Percentiles rank a stretch among this genome's conserved stretches.
These are phyloP conservation scores for Neocrepidodera transversa DNA, from an alignment of 2,888 invertebrate species.

Conservation along the genomic window DNA sequence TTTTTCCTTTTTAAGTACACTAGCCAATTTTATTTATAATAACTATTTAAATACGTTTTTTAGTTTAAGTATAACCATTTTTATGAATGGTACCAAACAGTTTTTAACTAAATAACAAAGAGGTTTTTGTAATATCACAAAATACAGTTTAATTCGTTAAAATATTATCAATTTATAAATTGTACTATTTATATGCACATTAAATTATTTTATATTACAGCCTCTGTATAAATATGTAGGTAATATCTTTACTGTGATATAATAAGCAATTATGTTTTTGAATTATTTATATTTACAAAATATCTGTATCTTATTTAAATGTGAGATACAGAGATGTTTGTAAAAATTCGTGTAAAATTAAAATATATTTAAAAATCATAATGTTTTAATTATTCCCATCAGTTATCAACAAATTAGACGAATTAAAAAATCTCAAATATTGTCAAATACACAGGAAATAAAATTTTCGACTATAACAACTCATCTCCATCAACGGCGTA, in stretches of 20 bases:
- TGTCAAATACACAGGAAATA: no score
- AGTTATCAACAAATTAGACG: no score
- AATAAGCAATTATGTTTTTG: constrained; percentile 43
- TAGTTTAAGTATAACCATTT: constrained; percentile 7
- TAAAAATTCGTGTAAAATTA: constrained; percentile 46
- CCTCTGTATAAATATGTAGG: constrained; percentile 16
- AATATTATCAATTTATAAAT: not conserved
- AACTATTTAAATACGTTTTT: constrained; percentile 1
- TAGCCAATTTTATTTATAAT: constrained; percentile 12
- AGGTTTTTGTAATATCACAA: not conserved
- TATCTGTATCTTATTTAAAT: constrained; percentile 25
- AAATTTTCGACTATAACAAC: no score
- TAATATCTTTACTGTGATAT: constrained; percentile 49
- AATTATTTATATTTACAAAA: constrained; percentile 42
- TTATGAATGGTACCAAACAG: constrained; percentile 10
- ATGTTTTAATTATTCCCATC: constrained; percentile 5
- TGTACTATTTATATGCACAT: no score
- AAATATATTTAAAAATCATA: constrained; percentile 28
- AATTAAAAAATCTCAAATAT: no score
- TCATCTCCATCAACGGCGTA: no score
- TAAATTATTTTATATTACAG: not conserved
- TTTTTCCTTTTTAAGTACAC: not conserved
- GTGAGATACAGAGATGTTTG: constrained; percentile 29
- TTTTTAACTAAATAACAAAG: not conserved
- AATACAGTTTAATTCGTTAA: no score